These are phyloP conservation scores for Nasonovia ribisnigri DNA, from an alignment of 2,888 invertebrate species.

Conservation along the genomic window DNA sequence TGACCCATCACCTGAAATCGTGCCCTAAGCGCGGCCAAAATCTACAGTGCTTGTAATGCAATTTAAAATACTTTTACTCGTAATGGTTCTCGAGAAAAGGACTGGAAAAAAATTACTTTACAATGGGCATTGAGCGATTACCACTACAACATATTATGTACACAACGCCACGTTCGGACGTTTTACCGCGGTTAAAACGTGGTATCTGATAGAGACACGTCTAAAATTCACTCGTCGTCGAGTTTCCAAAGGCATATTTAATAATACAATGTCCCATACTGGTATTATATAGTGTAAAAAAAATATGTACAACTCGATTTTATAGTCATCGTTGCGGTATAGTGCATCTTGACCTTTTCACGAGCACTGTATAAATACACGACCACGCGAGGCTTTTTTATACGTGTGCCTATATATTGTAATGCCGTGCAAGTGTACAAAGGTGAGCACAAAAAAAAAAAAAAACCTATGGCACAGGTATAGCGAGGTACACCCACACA, in stretches of 20 bases:
- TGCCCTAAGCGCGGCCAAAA: fast-evolving
- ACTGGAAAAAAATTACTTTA: background rate
- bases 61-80: background rate
- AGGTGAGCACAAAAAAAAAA: background rate
- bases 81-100: background rate
- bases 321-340: background rate
- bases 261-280: background rate
- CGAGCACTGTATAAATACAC: background rate
- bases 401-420: background rate
- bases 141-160: background rate
- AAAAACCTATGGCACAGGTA: background rate
- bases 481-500: background rate
- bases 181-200: background rate
- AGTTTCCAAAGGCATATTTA: background rate
- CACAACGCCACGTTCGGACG: background rate
- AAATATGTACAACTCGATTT: background rate
- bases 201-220: background rate
- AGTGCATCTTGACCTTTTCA: background rate
- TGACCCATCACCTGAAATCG: background rate
- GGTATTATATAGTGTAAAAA: background rate
- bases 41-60: background rate
- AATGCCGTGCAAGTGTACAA: background rate
- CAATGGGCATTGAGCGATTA: background rate
- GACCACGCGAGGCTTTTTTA: background rate
- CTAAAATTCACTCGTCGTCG: background rate